A percentile compares a stretch with the other conserved stretches of the same genome.
phyloP scores from a whole-genome alignment of 1,140 invertebrate species.

The Trachelipus rathkii region DNA sequence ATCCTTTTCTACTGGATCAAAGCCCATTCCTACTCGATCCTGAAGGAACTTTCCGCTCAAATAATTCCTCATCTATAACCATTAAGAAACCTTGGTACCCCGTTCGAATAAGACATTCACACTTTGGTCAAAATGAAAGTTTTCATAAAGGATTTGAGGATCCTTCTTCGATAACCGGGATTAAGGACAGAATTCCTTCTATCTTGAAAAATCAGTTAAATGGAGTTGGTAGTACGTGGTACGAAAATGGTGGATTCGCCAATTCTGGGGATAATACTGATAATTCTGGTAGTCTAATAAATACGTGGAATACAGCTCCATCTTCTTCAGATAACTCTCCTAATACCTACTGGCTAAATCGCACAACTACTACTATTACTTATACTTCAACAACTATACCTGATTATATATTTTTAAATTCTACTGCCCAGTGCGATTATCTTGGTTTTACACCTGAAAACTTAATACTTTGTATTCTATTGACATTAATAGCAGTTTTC shows the following conservation, averaged over 20 bases:
- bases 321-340: neutral
- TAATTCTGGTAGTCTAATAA: neutral
- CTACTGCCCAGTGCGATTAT: neutral
- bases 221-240: neutral
- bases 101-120: no score
- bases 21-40: neutral
- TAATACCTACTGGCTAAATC: neutral
- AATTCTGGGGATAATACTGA: neutral
- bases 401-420: neutral
- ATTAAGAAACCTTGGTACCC: no score
- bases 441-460: conserved; percentile 37
- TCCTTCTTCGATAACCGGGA: neutral
- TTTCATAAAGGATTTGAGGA: neutral
- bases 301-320: neutral
- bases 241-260: neutral
- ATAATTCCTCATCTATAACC: neutral
- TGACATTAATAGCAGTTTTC: conserved; percentile 59
- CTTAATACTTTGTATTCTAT: conserved; percentile 48
- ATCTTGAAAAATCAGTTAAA: neutral
- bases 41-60: neutral
- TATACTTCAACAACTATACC: no score
- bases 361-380: neutral
- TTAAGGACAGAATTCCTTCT: neutral
- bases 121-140: no score
- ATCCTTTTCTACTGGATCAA: neutral